Conservation (phyloP, 2,113 vertebrate genomes). For the Brachyhypopomus occidentalis region DNA sequence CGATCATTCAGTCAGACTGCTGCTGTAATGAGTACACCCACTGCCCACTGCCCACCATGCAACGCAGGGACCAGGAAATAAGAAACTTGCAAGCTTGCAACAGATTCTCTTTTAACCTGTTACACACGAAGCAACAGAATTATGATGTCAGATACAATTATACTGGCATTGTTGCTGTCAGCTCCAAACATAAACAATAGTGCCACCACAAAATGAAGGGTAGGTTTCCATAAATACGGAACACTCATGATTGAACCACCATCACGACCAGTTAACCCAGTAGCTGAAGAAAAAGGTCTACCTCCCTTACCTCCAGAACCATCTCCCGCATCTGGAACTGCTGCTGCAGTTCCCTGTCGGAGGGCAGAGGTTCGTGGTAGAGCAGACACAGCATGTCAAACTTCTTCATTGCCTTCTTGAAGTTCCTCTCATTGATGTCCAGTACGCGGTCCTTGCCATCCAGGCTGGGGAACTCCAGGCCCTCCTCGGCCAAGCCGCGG, state of each 20-base stretch:
- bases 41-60: not conserved
- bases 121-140: not conserved
- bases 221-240: not conserved
- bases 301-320: slow-evolving; percentile 89
- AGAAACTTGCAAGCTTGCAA: not conserved
- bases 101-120: not conserved
- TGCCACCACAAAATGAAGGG: not conserved
- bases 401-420: slow-evolving; percentile 90
- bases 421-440: slow-evolving; percentile 89
- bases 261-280: not conserved
- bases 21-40: not conserved
- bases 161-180: too few relatives aligned
- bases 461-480: slow-evolving; percentile 92
- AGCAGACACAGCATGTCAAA: slow-evolving; percentile 90
- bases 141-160: not conserved
- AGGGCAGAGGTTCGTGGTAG: slow-evolving; percentile 82
- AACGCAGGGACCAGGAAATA: not conserved
- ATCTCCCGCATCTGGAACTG: slow-evolving; percentile 92
- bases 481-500: slow-evolving; percentile 82
- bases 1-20: not conserved
- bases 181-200: not conserved
- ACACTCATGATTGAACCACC: not conserved
- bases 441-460: slow-evolving; percentile 95
- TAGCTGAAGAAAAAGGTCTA: too few relatives aligned
- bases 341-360: slow-evolving; percentile 86